A percentile compares a stretch with the other conserved stretches of the same genome.
Evolutionary conservation across 2,797 vertebrate genomes (phyloP).

Genomic region (Poecilia gillii): DNA sequence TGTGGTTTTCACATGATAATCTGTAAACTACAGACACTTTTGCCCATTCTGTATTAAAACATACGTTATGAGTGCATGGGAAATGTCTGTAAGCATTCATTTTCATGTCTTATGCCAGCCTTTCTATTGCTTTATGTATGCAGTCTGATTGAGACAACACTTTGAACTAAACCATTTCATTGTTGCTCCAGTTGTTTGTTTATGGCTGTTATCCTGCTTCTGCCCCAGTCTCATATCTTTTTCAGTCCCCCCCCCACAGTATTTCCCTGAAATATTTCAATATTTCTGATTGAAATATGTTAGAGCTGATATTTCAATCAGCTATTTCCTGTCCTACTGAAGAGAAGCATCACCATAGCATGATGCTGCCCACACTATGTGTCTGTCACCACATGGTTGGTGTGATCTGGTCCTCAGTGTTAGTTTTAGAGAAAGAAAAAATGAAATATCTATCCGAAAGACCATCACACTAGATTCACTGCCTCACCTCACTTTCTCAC

Average conservation of each 20-base stretch:
- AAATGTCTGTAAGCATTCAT: background rate
- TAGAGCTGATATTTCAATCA: background rate
- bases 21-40: background rate
- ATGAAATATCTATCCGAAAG: background rate
- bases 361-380: background rate
- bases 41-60: background rate
- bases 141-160: background rate
- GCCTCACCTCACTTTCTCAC: constrained; percentile 18
- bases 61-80: background rate
- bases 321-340: background rate
- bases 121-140: background rate
- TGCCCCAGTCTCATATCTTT: background rate
- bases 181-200: background rate
- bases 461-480: constrained; percentile 21
- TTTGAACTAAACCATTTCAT: background rate
- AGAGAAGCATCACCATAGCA: background rate
- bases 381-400: background rate
- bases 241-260: background rate
- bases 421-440: background rate
- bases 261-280: too few species aligned
- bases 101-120: background rate
- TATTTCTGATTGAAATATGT: too few species aligned
- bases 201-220: background rate
- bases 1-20: background rate
- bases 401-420: background rate